Evolutionary conservation across 2,113 vertebrate species (phyloP).

Genomic region (Grallaria varia): DNA sequence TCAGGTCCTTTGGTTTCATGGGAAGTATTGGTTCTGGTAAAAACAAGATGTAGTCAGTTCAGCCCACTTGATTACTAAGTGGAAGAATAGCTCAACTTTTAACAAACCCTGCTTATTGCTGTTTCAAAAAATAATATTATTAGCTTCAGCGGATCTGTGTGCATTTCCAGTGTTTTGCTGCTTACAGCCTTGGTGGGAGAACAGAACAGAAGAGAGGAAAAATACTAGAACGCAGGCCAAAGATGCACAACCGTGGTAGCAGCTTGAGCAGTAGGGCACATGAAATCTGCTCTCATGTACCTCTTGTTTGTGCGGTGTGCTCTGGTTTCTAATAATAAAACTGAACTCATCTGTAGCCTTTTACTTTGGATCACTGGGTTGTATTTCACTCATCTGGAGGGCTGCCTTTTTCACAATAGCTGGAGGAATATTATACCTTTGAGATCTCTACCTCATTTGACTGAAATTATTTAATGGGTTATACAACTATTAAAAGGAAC

Average conservation of each 20-base stretch:
- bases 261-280: not conserved
- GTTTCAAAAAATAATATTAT: not conserved
- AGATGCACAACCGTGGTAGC: not conserved
- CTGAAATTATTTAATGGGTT: not conserved
- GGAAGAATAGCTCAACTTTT: not conserved
- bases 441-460: not conserved
- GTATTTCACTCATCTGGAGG: not conserved
- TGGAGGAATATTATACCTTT: not conserved
- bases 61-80: not conserved
- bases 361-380: not conserved
- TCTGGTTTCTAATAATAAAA: not conserved
- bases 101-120: not conserved
- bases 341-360: not conserved
- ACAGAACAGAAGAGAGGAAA: not conserved
- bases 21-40: not conserved
- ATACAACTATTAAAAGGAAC: not conserved
- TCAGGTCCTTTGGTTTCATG: not conserved
- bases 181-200: not conserved
- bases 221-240: not conserved
- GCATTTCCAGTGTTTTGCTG: not conserved
- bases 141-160: not conserved
- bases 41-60: not conserved
- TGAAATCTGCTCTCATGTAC: not conserved
- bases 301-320: not conserved
- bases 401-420: not conserved